Base-by-base conservation (phyloP, 2,113 vertebrate genomes). In the Solea senegalensis region DNA sequence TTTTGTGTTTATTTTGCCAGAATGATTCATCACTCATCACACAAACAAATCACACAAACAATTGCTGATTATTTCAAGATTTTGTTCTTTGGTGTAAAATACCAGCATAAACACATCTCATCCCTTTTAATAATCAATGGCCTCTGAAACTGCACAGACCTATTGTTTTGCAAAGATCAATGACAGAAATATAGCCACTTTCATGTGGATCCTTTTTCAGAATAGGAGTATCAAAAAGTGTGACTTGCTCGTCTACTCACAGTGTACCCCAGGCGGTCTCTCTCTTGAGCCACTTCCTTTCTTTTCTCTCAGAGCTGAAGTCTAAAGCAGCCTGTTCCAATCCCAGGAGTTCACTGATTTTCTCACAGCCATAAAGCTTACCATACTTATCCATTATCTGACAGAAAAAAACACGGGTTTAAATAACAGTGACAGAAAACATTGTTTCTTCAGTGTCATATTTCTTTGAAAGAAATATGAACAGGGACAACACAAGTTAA, bases 351-450 rank as follows among this genome's bases (percentile, higher is more conserved):
- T 96, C 95, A 9, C 95, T 96, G 90, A 98, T 96, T 81, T 95
- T 93, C 72, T 96, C 94, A 53, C 94, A 88, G 53, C 97, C 97
- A 8, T 97, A 98, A 79, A 99, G 94, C 65, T 96, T 95, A 12
- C 96, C 94, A 0, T 98, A 98, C 72, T 99, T 99, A 87, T 97
- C 96, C 96, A 98, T 98, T 64, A 99, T 97, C 97, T 99, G 64
- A 65, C 16, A 40, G 34, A 51, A 81, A 16, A 68, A 34, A 28
- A 51, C 40, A 48, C 45, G 5, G 45, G 9, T 68, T 76, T 40
- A 55, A 21, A 70, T 2, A 34, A 6, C 21, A 0, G 4, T 13
- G 43, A 54, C 39, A 39, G 21, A 48, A 65, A 62, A 59, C 21
- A 55, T 61, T 5, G 28, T 39, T 26, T 74, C 7, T 41, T 65